Evolutionary conservation across 2,113 vertebrate species (phyloP).

Genomic region (Tupaia chinensis): DNA sequence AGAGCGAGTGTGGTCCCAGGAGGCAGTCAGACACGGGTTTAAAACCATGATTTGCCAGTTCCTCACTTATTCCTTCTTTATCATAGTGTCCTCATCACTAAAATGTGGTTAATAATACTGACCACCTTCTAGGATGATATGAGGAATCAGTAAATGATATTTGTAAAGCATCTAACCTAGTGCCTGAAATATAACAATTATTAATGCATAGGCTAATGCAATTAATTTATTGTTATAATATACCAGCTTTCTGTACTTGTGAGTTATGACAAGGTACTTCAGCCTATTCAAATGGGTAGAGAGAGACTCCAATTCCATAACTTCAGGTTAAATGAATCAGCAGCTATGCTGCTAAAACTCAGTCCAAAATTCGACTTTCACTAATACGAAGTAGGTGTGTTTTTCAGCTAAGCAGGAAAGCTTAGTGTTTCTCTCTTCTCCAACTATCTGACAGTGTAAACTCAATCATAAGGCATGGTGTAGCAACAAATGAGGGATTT

Average conservation of each 20-base stretch:
- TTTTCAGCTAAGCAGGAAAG: constrained; percentile 36
- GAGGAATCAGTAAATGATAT: not conserved
- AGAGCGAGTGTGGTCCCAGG: not conserved
- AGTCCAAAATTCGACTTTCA: not conserved
- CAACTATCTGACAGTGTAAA: constrained; percentile 17
- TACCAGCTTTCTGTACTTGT: not conserved
- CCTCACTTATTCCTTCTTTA: not conserved
- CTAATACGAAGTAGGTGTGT: not conserved
- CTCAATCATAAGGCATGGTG: not conserved
- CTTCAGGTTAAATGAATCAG: not conserved
- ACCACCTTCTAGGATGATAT: not conserved
- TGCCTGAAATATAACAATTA: not conserved
- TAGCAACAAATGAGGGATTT: not conserved
- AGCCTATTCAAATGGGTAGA: not conserved
- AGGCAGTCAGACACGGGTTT: not conserved
- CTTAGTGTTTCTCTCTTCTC: not conserved
- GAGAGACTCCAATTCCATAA: not conserved
- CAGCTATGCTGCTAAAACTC: not conserved
- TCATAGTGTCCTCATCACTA: not conserved
- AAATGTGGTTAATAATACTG: not conserved
- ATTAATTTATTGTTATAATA: not conserved
- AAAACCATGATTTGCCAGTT: not conserved
- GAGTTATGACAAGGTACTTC: not conserved
- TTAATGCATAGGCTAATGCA: not conserved
- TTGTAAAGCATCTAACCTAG: not conserved